Evolutionary conservation across 2,113 vertebrate genomes (phyloP), one percentile per base, ranked within the genome.

Genomic region (Cyprinodon variegatus): DNA sequence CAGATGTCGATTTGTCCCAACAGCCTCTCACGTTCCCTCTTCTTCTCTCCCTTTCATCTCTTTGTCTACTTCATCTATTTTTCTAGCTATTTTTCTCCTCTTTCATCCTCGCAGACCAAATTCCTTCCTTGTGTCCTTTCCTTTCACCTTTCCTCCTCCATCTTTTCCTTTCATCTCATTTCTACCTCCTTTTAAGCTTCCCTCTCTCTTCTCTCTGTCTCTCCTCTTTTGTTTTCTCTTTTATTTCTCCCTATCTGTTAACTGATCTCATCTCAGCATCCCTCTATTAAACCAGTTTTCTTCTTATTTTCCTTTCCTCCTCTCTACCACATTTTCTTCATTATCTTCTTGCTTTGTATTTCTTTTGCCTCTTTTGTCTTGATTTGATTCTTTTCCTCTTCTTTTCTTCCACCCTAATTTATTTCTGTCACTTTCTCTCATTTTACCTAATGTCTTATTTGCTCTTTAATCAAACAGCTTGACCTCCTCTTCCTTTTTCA

Each of bases 1-100:
- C 84, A 85, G 83, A 83, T 85, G 80, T 85, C 53, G 41, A 86
- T 83, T 80, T 13, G 62, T 86, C 65, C 82, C 72, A 81, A 67
- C 41, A 70, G 70, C 59, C 45, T 78, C 77, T 72, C 59, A 39
- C 76, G 48, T 72, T 61, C 69, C 70, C 74, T 82, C 77, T 75
- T 17, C 67, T 76, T 53, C 40, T 60, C 61, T 39, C 57, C 60
- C 63, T 72, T 68, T 61, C 46, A 60, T 70, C 39, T 69, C 67
- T 61, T 68, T 15, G n/a, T 74, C 53, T 50, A 14, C 48, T 50
- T 68, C 37, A 48, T 64, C 50, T 77, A 17, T 77, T 48, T 60
- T 69, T 46, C 1, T 73, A 64, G n/a, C 37, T 3, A 20, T 22
- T 57, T 65, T 15, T 68, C 2, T 65, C 37, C 53, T 53, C 41